Conservation (phyloP, 1,140 invertebrate species). For the Daktulosphaira vitifoliae region DNA sequence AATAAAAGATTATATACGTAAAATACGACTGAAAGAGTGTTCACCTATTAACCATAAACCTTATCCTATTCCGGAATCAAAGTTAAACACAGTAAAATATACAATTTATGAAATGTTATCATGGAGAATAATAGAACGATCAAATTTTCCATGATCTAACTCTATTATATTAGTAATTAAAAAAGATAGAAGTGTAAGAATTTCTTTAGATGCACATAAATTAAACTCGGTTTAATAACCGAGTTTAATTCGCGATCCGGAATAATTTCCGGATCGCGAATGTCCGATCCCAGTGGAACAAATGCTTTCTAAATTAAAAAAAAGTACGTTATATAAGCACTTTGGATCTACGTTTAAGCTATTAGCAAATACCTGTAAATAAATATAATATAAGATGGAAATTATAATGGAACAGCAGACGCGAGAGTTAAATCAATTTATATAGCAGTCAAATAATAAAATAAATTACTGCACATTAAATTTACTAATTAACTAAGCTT, state of each 20-base stretch:
- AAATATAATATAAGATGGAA: too few species aligned
- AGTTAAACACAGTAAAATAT: not conserved
- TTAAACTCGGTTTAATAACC: too few species aligned
- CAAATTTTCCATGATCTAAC: not conserved
- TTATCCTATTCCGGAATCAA: not conserved
- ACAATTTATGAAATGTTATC: not conserved
- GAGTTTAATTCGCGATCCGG: too few species aligned
- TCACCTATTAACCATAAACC: not conserved
- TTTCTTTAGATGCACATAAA: not conserved
- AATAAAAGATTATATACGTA: not conserved
- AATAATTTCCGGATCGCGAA: not conserved
- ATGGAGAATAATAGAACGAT: slow-evolving; percentile 1
- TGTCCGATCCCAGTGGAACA: not conserved
- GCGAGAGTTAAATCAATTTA: too few species aligned
- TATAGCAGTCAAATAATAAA: too few species aligned
- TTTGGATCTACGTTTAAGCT: not conserved
- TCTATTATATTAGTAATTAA: not conserved
- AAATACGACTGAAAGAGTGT: not conserved
- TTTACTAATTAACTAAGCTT: too few species aligned
- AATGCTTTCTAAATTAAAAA: not conserved
- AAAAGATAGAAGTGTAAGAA: not conserved
- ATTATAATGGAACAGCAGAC: too few species aligned
- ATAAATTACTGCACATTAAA: too few species aligned
- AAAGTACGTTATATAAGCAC: not conserved
- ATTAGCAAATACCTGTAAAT: not conserved